These are phyloP conservation scores for Eulemur albifrons DNA, from an alignment of 2,797 vertebrate species.

Conservation along the genomic window DNA sequence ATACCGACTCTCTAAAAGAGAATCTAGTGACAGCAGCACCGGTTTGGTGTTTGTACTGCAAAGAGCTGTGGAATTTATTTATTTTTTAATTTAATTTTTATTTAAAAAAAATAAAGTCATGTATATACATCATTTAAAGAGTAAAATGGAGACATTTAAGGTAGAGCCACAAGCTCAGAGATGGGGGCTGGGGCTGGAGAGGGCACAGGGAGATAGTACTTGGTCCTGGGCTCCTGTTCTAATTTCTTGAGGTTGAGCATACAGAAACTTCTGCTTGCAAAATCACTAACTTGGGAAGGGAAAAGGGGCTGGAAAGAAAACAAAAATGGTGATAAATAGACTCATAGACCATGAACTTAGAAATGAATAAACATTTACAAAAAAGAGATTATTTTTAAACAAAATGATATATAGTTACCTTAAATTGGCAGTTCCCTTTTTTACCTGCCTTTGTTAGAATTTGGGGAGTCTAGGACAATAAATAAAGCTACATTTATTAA, in stretches of 20 bases:
- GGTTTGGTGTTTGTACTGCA: background rate
- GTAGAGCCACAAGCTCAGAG: background rate
- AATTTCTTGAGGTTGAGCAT: background rate
- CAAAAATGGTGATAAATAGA: background rate
- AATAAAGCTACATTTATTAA: background rate
- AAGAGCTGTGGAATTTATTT: background rate
- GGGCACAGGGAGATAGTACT: fast-evolving
- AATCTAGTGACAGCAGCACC: background rate
- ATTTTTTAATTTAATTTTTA: background rate
- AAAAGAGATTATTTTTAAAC: background rate
- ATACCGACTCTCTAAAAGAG: background rate
- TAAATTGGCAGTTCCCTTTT: background rate
- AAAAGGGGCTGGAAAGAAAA: background rate
- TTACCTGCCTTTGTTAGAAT: background rate
- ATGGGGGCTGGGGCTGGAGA: fast-evolving
- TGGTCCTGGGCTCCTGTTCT: background rate
- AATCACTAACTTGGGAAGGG: background rate
- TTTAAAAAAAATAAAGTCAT: background rate
- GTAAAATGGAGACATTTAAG: background rate
- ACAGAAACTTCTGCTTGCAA: background rate
- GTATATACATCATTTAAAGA: background rate
- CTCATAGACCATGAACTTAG: background rate
- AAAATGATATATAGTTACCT: background rate
- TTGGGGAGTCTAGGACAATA: background rate
- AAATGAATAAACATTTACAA: background rate